These are phyloP conservation scores for Amblyjoppa fuscipennis DNA, from an alignment of 2,888 invertebrate genomes.

Conservation along the genomic window DNA sequence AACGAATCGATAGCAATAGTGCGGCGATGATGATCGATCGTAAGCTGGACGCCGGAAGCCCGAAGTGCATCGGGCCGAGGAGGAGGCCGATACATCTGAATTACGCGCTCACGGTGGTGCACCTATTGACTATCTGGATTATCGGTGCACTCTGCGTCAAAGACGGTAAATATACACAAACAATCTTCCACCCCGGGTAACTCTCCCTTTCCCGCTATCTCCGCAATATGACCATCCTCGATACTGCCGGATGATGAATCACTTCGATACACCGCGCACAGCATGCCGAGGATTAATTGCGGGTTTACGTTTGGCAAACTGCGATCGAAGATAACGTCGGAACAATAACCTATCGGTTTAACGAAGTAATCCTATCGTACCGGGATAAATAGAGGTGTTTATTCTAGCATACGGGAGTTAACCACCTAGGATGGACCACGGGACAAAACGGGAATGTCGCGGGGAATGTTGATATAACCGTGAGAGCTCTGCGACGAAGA, in stretches of 20 bases:
- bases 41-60: slow-evolving; percentile 77
- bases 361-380: slow-evolving; percentile 36
- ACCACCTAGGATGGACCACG: background rate
- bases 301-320: slow-evolving; percentile 42
- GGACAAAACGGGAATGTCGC: background rate
- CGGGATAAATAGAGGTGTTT: slow-evolving; percentile 15
- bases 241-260: slow-evolving; percentile 44
- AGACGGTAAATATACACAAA: slow-evolving; percentile 80
- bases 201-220: slow-evolving; percentile 9
- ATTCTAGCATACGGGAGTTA: background rate
- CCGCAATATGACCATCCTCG: slow-evolving; percentile 18
- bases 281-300: slow-evolving; percentile 46
- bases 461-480: slow-evolving; percentile 23
- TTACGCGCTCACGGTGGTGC: slow-evolving; percentile 76
- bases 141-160: slow-evolving; percentile 83
- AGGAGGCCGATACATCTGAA: slow-evolving; percentile 75
- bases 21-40: slow-evolving; percentile 82
- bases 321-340: slow-evolving; percentile 11
- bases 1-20: slow-evolving; percentile 71
- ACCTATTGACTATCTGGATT: slow-evolving; percentile 82
- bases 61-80: slow-evolving; percentile 72
- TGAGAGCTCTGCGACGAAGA: slow-evolving; percentile 33
- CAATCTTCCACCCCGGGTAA: slow-evolving; percentile 42
- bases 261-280: slow-evolving; percentile 25
- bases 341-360: slow-evolving; percentile 49